Evolutionary conservation across 1,140 invertebrate species (phyloP).

Genomic region (Drosophila ogumai): DNA sequence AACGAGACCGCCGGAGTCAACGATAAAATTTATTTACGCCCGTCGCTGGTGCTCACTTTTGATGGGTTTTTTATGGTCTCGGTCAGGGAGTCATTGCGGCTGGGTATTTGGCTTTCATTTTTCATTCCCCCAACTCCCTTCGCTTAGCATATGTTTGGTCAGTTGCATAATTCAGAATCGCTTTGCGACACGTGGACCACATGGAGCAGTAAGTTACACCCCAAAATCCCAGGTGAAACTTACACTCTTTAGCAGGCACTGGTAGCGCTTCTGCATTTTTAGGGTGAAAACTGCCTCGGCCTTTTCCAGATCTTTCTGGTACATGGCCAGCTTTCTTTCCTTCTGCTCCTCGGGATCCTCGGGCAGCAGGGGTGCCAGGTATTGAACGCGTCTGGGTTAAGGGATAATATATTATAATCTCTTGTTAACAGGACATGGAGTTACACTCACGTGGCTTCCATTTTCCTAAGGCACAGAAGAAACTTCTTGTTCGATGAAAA

Average conservation of each 20-base stretch:
- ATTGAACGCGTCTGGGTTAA: constrained; percentile 76
- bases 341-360: constrained; percentile 86
- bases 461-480: constrained; percentile 57
- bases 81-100: constrained; percentile 49
- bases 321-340: constrained; percentile 48
- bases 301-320: constrained; percentile 46
- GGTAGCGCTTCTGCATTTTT: constrained; percentile 84
- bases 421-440: accelerated
- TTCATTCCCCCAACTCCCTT: constrained; percentile 6
- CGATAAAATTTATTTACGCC: constrained; percentile 78
- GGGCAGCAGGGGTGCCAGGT: constrained; percentile 85
- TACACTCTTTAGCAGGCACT: constrained; percentile 85
- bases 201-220: constrained; percentile 4
- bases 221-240: constrained; percentile 23
- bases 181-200: constrained; percentile 25
- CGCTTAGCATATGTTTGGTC: constrained; percentile 56
- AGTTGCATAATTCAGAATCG: constrained; percentile 55
- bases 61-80: constrained; percentile 73
- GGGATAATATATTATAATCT: neutral
- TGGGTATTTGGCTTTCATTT: constrained; percentile 46
- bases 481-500: constrained; percentile 63
- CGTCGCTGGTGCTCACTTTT: constrained; percentile 70
- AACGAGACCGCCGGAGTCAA: constrained; percentile 35
- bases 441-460: constrained; percentile 63
- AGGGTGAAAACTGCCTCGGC: constrained; percentile 75